Conservation (phyloP, 2,888 invertebrate genomes). For the Helleia helle region DNA sequence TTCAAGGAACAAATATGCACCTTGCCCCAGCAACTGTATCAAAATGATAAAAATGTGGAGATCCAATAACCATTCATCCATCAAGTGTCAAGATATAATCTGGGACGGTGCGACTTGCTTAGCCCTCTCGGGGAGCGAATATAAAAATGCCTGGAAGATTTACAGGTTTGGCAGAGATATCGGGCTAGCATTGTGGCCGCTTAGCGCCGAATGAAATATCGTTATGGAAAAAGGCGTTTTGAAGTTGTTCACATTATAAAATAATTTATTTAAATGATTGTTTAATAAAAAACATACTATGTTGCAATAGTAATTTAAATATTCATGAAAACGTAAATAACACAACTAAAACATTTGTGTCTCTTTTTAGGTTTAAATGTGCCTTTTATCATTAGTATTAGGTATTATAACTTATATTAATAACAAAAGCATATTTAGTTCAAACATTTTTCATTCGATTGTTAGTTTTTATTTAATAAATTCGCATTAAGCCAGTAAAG, state of each 20-base stretch:
- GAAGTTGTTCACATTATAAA: no score
- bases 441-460: no score
- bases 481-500: no score
- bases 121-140: conserved; percentile 62
- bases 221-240: no score
- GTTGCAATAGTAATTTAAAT: no score
- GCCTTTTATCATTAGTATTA: no score
- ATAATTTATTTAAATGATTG: conserved; percentile 3
- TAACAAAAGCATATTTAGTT: no score
- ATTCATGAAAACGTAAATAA: no score
- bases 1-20: conserved; percentile 28
- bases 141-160: conserved; percentile 71
- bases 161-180: conserved; percentile 64
- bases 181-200: conserved; percentile 53
- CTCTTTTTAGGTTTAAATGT: no score
- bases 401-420: no score
- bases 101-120: conserved; percentile 70
- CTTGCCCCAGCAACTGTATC: conserved; percentile 63
- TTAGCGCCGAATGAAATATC: conserved; percentile 25
- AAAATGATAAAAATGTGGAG: conserved; percentile 78
- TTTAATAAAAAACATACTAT: neutral
- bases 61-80: conserved; percentile 88
- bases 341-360: no score
- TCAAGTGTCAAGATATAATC: conserved; percentile 83
- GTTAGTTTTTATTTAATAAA: no score